Conservation (phyloP, 2,113 vertebrate genomes). For the Tor tambroides region DNA sequence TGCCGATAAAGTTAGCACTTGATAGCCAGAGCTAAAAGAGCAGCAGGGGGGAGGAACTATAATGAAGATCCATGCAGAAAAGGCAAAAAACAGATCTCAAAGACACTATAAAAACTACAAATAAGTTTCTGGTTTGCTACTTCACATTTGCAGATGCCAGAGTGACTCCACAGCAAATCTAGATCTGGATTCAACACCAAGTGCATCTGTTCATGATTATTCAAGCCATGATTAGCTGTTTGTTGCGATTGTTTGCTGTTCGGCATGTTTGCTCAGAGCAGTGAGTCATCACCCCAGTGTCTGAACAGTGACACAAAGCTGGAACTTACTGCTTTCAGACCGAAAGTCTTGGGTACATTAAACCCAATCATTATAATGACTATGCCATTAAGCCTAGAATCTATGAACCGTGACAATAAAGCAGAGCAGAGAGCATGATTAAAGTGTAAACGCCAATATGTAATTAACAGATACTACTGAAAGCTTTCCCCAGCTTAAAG, state of each 20-base stretch:
- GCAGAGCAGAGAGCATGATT: constrained; percentile 15
- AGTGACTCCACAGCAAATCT: not conserved
- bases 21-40: constrained; percentile 8
- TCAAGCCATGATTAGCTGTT: constrained; percentile 24
- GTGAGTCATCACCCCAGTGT: not conserved
- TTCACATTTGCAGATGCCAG: not conserved
- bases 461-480: constrained; percentile 31
- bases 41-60: constrained; percentile 30
- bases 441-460: constrained; percentile 17
- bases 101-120: not conserved
- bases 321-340: constrained; percentile 33
- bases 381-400: constrained; percentile 29
- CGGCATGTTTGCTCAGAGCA: constrained; percentile 3
- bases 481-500: not conserved
- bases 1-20: constrained; percentile 38
- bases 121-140: not conserved
- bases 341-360: constrained; percentile 15
- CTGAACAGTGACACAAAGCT: constrained; percentile 27
- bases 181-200: not conserved
- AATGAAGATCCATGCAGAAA: constrained; percentile 20
- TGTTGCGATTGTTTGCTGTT: constrained; percentile 7
- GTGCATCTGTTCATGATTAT: constrained; percentile 18
- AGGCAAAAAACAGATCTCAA: not conserved
- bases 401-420: constrained; percentile 31
- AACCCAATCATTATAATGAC: constrained; percentile 37